Percentiles rank a stretch among this genome's conserved stretches.
These are phyloP conservation scores for Tineola bisselliella DNA, from an alignment of 2,888 invertebrate genomes.

Conservation along the genomic window DNA sequence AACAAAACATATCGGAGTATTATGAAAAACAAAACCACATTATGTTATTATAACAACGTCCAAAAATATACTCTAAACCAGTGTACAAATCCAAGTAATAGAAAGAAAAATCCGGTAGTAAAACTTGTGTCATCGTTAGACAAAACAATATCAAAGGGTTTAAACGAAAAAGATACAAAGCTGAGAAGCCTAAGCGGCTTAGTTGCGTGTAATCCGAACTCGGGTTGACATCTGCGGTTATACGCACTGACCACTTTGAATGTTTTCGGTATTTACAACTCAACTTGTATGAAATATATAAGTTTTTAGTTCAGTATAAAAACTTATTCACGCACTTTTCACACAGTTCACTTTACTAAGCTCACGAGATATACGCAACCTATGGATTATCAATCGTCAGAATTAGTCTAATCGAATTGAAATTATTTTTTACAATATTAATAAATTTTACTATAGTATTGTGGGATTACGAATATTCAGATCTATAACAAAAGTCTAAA, in stretches of 20 bases:
- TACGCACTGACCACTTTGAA: background rate
- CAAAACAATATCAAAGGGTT: conserved; percentile 6
- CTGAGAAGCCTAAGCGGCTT: conserved; percentile 6
- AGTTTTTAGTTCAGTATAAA: background rate
- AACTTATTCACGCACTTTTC: too few species aligned
- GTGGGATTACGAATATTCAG: too few species aligned
- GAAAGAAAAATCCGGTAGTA: background rate
- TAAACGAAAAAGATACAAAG: background rate
- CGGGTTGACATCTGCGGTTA: conserved; percentile 1
- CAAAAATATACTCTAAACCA: background rate
- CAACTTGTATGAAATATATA: background rate
- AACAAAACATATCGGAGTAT: too few species aligned
- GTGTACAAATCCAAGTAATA: background rate
- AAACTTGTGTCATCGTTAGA: background rate
- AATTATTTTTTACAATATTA: too few species aligned
- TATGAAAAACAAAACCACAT: too few species aligned
- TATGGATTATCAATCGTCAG: too few species aligned
- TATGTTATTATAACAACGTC: too few species aligned
- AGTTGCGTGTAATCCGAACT: conserved; percentile 3
- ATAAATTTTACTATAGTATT: too few species aligned
- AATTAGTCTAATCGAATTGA: too few species aligned
- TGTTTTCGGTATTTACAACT: background rate
- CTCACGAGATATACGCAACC: too few species aligned
- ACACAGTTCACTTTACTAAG: too few species aligned
- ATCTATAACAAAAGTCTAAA: too few species aligned